A percentile compares a stretch with the other conserved stretches of the same genome.
These are phyloP conservation scores for Potamarius usumacintae DNA, from an alignment of 2,113 vertebrate species.

Conservation along the genomic window DNA sequence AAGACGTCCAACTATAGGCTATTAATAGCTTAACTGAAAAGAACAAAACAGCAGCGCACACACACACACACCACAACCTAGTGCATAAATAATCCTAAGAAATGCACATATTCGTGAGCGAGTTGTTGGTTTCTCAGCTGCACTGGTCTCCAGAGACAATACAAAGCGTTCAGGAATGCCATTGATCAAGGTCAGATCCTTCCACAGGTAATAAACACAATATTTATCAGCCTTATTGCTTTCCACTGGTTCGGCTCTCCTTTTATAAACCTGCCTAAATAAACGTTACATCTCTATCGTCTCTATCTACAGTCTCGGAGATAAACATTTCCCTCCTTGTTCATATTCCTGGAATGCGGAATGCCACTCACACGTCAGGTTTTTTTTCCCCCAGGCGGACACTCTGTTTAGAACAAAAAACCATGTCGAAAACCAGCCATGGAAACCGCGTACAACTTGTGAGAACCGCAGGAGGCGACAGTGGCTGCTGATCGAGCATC, in stretches of 20 bases:
- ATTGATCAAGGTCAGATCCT: neutral
- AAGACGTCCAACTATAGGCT: neutral
- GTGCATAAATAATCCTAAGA: neutral
- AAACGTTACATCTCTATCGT: neutral
- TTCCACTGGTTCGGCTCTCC: neutral
- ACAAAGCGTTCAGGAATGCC: neutral
- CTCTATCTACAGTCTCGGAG: too few species aligned
- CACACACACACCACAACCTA: neutral
- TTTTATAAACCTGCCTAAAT: neutral
- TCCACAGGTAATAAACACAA: slow-evolving; percentile 12
- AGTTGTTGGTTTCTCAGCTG: neutral
- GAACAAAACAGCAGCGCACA: neutral
- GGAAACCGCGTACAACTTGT: neutral
- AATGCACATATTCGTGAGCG: neutral
- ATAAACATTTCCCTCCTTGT: neutral
- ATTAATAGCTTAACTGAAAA: slow-evolving; percentile 12
- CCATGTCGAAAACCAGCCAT: neutral
- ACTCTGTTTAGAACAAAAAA: slow-evolving; percentile 7
- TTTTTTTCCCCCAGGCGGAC: neutral
- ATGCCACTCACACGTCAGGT: slow-evolving; percentile 1
- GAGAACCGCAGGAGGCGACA: neutral
- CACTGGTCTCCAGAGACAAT: slow-evolving; percentile 1
- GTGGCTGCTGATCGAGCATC: neutral
- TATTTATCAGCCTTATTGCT: neutral
- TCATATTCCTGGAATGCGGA: neutral